Evolutionary conservation across 2,888 invertebrate genomes (phyloP).

Genomic region (Protodeltote pygarga): DNA sequence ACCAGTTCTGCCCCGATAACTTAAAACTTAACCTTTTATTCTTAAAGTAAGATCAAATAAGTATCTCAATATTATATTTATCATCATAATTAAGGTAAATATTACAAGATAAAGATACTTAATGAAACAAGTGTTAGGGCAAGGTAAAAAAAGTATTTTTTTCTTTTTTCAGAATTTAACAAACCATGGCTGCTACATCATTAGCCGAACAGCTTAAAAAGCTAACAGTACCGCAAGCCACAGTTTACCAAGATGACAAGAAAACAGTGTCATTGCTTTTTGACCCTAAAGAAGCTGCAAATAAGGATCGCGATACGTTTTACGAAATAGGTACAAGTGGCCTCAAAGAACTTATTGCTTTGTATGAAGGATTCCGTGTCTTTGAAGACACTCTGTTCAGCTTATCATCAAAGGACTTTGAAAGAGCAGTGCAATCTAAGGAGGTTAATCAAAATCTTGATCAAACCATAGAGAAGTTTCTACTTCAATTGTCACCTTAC

Average conservation of each 20-base stretch:
- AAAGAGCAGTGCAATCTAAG: conserved; percentile 92
- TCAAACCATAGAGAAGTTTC: conserved; percentile 91
- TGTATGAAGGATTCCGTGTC: conserved; percentile 91
- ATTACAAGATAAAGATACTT: too few species aligned
- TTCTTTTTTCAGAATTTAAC: conserved; percentile 12
- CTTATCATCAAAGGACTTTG: conserved; percentile 91
- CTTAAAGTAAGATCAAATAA: too few species aligned
- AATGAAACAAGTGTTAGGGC: background rate
- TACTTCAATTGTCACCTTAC: conserved; percentile 94
- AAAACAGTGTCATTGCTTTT: conserved; percentile 94
- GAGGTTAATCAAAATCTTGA: conserved; percentile 93
- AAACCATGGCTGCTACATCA: conserved; percentile 87
- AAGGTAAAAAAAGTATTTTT: background rate
- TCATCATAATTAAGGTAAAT: too few species aligned
- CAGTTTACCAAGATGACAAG: conserved; percentile 88
- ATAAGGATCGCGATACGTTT: conserved; percentile 93
- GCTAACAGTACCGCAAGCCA: conserved; percentile 92
- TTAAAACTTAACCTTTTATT: too few species aligned
- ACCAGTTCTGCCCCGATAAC: too few species aligned
- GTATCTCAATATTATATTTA: too few species aligned
- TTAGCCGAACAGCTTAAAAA: conserved; percentile 92
- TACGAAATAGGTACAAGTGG: conserved; percentile 96
- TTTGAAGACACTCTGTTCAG: conserved; percentile 93
- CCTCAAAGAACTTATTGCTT: conserved; percentile 91
- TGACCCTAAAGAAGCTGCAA: conserved; percentile 95